Evolutionary conservation across 2,113 vertebrate species (phyloP).

Genomic region (Panthera leo): DNA sequence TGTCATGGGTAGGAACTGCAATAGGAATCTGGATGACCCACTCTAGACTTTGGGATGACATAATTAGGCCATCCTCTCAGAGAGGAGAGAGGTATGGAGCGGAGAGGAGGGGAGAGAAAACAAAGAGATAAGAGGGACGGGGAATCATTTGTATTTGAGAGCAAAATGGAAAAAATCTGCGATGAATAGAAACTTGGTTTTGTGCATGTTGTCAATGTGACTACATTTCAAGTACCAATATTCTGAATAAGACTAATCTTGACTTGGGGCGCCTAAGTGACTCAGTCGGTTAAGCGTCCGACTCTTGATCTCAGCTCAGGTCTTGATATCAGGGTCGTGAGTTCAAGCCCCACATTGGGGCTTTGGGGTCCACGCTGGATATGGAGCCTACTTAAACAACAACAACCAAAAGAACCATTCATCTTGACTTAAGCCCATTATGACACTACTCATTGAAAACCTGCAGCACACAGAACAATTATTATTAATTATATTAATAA

Average conservation of each 20-base stretch:
- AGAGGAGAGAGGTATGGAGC: neutral
- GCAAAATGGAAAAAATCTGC: neutral
- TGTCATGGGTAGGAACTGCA: neutral
- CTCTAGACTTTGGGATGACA: neutral
- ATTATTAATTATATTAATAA: too few relatives aligned
- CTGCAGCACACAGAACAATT: neutral
- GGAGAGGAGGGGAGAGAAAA: neutral
- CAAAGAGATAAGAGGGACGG: neutral
- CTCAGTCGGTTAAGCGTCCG: too few relatives aligned
- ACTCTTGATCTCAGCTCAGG: too few relatives aligned
- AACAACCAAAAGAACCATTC: too few relatives aligned
- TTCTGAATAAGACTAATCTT: neutral
- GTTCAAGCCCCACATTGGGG: too few relatives aligned
- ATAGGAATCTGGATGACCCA: neutral
- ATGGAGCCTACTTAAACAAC: too few relatives aligned
- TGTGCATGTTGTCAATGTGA: neutral
- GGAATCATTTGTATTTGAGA: neutral
- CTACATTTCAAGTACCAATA: neutral
- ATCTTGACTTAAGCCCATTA: neutral
- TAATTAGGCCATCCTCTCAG: neutral
- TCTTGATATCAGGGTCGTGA: too few relatives aligned
- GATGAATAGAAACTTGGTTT: neutral
- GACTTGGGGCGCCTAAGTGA: too few relatives aligned
- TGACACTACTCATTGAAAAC: neutral
- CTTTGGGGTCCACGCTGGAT: too few relatives aligned